Evolutionary conservation across 2,113 vertebrate genomes (phyloP).

Genomic region (Dicrurus megarhynchus): DNA sequence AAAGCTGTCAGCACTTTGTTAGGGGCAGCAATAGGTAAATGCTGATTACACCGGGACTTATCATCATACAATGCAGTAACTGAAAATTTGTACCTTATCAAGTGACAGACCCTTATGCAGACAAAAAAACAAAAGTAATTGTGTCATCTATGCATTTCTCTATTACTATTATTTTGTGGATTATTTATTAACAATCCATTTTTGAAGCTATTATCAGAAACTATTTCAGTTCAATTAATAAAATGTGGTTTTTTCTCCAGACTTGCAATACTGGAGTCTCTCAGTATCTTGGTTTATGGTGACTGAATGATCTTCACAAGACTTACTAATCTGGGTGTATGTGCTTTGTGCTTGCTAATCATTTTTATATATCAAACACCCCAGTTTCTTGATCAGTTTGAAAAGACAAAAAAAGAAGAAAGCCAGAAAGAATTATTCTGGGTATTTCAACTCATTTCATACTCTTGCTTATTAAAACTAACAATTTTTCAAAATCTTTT

Average conservation of each 20-base stretch:
- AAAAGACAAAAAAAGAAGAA: neutral
- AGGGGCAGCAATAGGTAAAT: neutral
- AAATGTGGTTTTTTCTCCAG: neutral
- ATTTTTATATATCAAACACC: neutral
- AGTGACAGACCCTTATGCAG: neutral
- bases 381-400: neutral
- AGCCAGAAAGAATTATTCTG: neutral
- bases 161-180: neutral
- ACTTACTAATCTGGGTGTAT: neutral
- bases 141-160: neutral
- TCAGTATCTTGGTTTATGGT: neutral
- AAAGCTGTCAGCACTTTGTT: neutral
- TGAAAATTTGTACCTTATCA: neutral
- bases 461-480: neutral
- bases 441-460: neutral
- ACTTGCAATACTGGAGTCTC: neutral
- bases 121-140: neutral
- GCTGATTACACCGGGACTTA: neutral
- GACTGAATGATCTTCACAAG: neutral
- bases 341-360: neutral
- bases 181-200: neutral
- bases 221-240: neutral
- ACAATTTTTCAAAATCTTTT: neutral
- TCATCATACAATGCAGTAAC: neutral
- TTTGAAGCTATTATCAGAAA: neutral